Evolutionary conservation across 2,888 invertebrate species (phyloP).

Genomic region (Trachelus iudaicus): DNA sequence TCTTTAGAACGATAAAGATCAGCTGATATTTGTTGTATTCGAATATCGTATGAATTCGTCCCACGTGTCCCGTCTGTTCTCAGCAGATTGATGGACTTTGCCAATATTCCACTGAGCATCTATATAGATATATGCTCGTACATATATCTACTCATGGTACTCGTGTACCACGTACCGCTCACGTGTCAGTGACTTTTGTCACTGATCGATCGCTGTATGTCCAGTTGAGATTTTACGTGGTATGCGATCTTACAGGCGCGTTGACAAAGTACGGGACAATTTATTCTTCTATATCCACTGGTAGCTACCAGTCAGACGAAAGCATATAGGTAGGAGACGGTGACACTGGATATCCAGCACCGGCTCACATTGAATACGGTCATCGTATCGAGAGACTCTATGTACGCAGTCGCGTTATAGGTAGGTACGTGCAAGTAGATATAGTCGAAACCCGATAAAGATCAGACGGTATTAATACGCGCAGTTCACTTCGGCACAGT

Average conservation of each 20-base stretch:
- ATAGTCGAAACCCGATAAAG: conserved; percentile 34
- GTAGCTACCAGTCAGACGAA: not conserved
- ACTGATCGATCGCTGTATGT: not conserved
- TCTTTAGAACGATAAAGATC: not conserved
- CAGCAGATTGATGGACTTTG: not conserved
- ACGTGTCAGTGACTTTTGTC: not conserved
- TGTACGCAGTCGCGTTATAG: conserved; percentile 7
- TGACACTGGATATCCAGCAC: not conserved
- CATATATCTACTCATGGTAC: not conserved
- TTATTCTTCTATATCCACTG: not conserved
- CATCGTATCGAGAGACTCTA: not conserved
- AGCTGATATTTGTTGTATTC: not conserved
- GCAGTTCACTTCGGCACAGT: conserved; percentile 12
- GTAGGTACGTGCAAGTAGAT: conserved; percentile 27
- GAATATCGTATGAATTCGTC: not conserved
- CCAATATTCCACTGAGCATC: not conserved
- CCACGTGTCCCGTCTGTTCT: not conserved
- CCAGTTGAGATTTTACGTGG: not conserved
- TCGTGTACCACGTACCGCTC: not conserved
- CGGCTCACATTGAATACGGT: not conserved
- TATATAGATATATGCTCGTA: too few species aligned
- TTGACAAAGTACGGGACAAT: conserved; percentile 7
- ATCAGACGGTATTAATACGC: conserved; percentile 34
- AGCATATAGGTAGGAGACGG: not conserved
- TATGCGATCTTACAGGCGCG: not conserved